A percentile compares a stretch with the other conserved stretches of the same genome.
phyloP scores from a whole-genome alignment of 2,888 invertebrate genomes.

The Himalopsyche tibetana region DNA sequence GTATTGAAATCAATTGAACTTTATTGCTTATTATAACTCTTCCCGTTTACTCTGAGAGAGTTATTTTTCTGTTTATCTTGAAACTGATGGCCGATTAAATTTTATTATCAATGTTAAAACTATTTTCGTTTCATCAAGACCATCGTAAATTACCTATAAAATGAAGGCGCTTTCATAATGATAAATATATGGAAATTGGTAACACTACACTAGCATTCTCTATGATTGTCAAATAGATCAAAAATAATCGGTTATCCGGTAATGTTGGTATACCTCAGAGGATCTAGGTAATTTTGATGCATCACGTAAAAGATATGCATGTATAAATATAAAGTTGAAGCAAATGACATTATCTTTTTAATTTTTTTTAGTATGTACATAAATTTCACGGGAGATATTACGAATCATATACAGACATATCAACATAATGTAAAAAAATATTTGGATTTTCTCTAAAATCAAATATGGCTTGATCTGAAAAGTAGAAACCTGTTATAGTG shows the following conservation, averaged over 20 bases:
- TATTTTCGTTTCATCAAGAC: slow-evolving; percentile 1
- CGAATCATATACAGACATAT: too few species aligned
- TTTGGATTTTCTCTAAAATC: too few species aligned
- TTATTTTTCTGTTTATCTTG: neutral
- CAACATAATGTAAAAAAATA: too few species aligned
- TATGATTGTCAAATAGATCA: slow-evolving; percentile 26
- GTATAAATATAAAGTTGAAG: too few species aligned
- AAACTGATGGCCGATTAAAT: slow-evolving; percentile 1
- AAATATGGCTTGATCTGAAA: too few species aligned
- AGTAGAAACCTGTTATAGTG: too few species aligned
- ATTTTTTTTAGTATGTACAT: too few species aligned
- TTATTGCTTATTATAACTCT: too few species aligned
- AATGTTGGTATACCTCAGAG: neutral
- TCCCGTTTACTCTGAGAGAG: neutral
- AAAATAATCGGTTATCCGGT: slow-evolving; percentile 1
- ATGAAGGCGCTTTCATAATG: neutral
- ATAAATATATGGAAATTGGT: slow-evolving; percentile 29
- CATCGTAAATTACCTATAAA: neutral
- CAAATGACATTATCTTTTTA: too few species aligned
- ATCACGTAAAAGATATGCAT: neutral
- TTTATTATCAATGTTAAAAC: slow-evolving; percentile 20
- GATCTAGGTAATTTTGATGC: neutral
- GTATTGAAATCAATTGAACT: too few species aligned
- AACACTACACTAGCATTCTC: neutral
- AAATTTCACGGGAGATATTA: too few species aligned